Conservation (phyloP, 2,797 vertebrate species). For the Monodelphis domestica region DNA sequence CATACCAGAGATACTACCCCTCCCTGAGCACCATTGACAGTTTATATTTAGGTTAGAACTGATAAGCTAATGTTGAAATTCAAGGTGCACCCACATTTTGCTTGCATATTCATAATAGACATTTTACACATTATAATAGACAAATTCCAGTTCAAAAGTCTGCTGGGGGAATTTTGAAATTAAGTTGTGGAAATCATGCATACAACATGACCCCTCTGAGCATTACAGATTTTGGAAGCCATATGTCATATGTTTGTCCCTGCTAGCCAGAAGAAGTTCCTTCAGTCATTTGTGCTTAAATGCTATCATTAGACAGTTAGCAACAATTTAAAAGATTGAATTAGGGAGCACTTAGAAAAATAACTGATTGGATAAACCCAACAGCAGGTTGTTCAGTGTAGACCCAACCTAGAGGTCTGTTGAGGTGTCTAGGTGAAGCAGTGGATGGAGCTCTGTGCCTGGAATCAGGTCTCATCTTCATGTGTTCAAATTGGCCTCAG, state of each 20-base stretch:
- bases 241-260: background rate
- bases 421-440: too few species aligned
- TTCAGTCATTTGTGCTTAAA: background rate
- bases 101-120: background rate
- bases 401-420: conserved; percentile 3
- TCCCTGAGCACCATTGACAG: too few species aligned
- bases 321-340: background rate
- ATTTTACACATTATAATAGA: background rate
- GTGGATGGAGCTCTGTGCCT: too few species aligned
- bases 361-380: background rate
- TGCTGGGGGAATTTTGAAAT: conserved; percentile 17
- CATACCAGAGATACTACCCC: too few species aligned
- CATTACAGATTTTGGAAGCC: background rate
- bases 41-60: background rate
- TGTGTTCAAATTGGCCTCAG: too few species aligned
- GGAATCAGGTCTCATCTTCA: too few species aligned
- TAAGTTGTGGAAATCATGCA: background rate
- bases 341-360: background rate
- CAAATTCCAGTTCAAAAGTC: background rate
- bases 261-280: background rate
- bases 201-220: background rate
- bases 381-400: background rate
- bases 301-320: background rate
- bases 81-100: background rate
- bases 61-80: background rate